Percentiles rank a stretch among this genome's conserved stretches.
These are phyloP conservation scores for pig (Sus scrofa) DNA, from an alignment of 2,113 vertebrate genomes.

Conservation along the genomic window DNA sequence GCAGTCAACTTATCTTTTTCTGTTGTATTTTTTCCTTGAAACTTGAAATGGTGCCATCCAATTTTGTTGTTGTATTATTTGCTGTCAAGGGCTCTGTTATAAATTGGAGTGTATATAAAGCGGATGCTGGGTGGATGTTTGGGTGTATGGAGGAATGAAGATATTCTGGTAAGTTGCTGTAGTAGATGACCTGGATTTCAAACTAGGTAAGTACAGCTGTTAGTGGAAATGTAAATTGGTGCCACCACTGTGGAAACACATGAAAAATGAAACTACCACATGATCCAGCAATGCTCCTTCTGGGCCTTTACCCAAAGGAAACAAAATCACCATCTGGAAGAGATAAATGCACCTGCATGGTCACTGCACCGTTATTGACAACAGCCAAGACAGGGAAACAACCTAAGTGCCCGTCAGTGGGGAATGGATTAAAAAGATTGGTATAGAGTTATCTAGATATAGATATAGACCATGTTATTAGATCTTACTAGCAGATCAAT, in stretches of 20 bases:
- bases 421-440: neutral
- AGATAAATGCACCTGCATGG: neutral
- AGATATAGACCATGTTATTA: fast-evolving
- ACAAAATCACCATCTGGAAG: neutral
- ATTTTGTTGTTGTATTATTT: neutral
- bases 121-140: neutral
- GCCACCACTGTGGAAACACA: neutral
- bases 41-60: fast-evolving
- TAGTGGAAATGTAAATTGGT: neutral
- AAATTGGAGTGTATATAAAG: fast-evolving
- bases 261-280: fast-evolving
- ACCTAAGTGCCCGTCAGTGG: neutral
- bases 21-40: neutral
- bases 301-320: neutral
- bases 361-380: fast-evolving
- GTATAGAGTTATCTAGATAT: too few relatives aligned
- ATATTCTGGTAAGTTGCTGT: fast-evolving
- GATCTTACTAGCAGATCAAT: neutral
- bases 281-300: neutral
- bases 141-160: neutral
- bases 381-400: neutral
- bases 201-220: fast-evolving
- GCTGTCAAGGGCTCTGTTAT: neutral
- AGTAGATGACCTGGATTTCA: fast-evolving
- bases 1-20: fast-evolving